Conservation (phyloP, 2,888 invertebrate species). For the Petrophora chlorosata region DNA sequence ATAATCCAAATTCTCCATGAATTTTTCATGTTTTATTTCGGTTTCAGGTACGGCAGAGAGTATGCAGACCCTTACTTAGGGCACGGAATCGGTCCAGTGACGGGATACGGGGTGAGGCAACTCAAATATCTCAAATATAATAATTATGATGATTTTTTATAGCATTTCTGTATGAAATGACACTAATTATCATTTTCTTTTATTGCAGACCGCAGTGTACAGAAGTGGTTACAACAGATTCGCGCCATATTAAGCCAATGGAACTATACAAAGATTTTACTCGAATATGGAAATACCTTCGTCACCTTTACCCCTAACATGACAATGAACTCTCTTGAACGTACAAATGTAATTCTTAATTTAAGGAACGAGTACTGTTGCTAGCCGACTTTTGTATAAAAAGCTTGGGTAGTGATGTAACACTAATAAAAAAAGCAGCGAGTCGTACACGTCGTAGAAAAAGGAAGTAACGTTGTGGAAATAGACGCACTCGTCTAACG, state of each 20-base stretch:
- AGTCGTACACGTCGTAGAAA: conserved; percentile 32
- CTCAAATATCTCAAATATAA: conserved; percentile 4
- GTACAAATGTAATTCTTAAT: conserved; percentile 78
- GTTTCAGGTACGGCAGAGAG: conserved; percentile 92
- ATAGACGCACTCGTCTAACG: conserved; percentile 23
- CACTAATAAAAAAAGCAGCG: conserved; percentile 38
- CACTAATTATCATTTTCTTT: conserved; percentile 15
- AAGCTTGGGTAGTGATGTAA: conserved; percentile 64
- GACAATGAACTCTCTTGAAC: conserved; percentile 84
- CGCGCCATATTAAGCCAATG: conserved; percentile 91
- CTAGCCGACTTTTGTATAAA: conserved; percentile 73
- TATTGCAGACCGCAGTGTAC: conserved; percentile 93
- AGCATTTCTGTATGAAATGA: not conserved
- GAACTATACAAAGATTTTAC: conserved; percentile 68
- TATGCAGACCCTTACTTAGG: conserved; percentile 97
- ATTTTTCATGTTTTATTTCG: not conserved
- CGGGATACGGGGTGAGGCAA: conserved; percentile 96
- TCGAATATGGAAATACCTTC: conserved; percentile 76
- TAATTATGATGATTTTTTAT: not conserved
- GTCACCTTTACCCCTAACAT: conserved; percentile 74
- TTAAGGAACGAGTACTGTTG: conserved; percentile 75
- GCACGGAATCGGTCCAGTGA: conserved; percentile 97
- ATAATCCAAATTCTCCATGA: too few relatives aligned
- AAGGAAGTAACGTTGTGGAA: conserved; percentile 19
- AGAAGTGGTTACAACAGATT: conserved; percentile 97